phyloP scores from a whole-genome alignment of 2,797 vertebrate genomes.

The Chromobotia macracanthus region DNA sequence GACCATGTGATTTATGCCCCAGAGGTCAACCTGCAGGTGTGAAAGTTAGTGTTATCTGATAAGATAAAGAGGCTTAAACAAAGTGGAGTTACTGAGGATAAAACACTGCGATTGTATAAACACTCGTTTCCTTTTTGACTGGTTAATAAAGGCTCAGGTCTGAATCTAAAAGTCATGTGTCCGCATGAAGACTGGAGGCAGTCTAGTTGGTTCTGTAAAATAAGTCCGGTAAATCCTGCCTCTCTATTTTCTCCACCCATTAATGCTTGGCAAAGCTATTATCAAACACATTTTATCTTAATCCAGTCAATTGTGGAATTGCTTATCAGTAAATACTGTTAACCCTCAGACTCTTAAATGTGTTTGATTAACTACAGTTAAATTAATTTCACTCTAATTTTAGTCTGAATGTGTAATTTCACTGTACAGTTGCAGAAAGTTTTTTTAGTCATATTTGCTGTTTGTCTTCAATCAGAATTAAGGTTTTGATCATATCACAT shows the following conservation, averaged over 20 bases:
- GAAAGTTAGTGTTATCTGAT: conserved; percentile 77
- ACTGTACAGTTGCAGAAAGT: no score
- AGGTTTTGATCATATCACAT: not conserved
- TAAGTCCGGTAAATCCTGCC: not conserved
- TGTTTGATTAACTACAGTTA: not conserved
- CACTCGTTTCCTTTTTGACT: conserved; percentile 46
- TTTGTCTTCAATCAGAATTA: not conserved
- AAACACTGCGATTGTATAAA: conserved; percentile 69
- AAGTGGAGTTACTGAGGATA: conserved; percentile 63
- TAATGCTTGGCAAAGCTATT: not conserved
- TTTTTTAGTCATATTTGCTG: no score
- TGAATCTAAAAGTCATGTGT: conserved; percentile 3
- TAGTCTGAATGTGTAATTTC: no score
- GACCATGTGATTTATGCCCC: conserved; percentile 64
- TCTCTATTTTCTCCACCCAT: not conserved
- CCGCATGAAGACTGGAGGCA: not conserved
- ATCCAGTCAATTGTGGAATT: not conserved
- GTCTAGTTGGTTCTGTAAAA: not conserved
- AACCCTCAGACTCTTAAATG: not conserved
- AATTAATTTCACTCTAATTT: not conserved
- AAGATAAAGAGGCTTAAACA: conserved; percentile 71
- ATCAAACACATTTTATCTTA: not conserved
- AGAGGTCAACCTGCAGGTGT: conserved; percentile 73
- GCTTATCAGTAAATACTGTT: not conserved
- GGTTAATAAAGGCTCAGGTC: not conserved